These are phyloP conservation scores for Machimus atricapillus DNA, from an alignment of 2,888 invertebrate species.

Conservation along the genomic window DNA sequence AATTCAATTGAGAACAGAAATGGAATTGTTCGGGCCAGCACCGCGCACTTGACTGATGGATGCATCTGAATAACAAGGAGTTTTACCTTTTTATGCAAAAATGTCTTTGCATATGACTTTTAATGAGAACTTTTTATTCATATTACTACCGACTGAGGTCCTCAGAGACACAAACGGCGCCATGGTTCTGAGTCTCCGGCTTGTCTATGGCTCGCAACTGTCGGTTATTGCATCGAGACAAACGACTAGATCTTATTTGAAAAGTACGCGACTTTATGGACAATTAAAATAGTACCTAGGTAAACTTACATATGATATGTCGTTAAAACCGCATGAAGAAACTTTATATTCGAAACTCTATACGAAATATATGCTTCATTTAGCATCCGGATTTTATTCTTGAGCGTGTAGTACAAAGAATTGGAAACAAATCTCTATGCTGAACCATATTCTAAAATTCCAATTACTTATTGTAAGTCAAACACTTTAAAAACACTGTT, in stretches of 20 bases:
- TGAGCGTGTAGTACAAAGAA: no score
- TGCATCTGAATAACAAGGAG: slow-evolving; percentile 34
- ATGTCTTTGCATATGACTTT: slow-evolving; percentile 36
- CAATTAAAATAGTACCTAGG: not conserved
- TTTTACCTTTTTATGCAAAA: slow-evolving; percentile 26
- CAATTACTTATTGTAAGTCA: no score
- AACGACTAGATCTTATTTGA: not conserved
- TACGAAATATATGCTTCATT: no score
- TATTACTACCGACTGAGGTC: not conserved
- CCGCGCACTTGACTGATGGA: slow-evolving; percentile 30
- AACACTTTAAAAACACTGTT: no score
- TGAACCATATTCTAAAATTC: no score
- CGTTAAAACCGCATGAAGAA: not conserved
- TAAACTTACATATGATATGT: not conserved
- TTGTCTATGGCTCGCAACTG: not conserved
- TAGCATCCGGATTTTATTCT: no score
- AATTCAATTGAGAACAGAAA: slow-evolving; percentile 23
- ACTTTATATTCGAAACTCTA: not conserved
- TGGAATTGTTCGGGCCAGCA: slow-evolving; percentile 1
- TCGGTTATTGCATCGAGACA: not conserved
- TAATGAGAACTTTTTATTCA: slow-evolving; percentile 35
- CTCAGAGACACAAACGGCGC: not conserved
- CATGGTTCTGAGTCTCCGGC: not conserved
- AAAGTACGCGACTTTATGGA: not conserved
- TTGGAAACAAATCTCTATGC: no score